Evolutionary conservation across 2,888 invertebrate species (phyloP).

Genomic region (Pherbina coryleti): DNA sequence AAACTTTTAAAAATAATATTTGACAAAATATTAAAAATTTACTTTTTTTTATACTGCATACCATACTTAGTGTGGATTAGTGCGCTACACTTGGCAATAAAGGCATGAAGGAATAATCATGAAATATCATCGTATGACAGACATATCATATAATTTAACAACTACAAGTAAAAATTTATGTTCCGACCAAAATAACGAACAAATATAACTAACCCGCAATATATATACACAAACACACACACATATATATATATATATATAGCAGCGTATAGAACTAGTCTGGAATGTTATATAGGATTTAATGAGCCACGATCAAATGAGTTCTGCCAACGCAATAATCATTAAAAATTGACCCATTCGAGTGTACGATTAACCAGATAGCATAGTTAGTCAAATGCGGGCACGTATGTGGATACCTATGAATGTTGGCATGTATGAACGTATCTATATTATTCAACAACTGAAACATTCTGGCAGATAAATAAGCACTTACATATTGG

Average conservation of each 20-base stretch:
- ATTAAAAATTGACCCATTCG: constrained; percentile 25
- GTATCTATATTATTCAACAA: background rate
- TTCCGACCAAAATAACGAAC: constrained; percentile 33
- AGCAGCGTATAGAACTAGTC: background rate
- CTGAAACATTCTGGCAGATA: too few species aligned
- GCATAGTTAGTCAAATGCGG: background rate
- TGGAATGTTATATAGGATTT: constrained; percentile 14
- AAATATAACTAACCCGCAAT: constrained; percentile 25
- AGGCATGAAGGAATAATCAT: background rate
- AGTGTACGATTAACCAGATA: background rate
- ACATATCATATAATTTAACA: constrained; percentile 1
- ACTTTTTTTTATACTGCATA: too few species aligned
- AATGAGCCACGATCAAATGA: constrained; percentile 28
- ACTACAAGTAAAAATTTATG: constrained; percentile 27
- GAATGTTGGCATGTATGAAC: background rate
- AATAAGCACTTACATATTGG: too few species aligned
- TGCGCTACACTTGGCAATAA: background rate
- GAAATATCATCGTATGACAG: background rate
- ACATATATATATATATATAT: too few species aligned
- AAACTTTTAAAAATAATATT: background rate
- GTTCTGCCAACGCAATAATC: constrained; percentile 14
- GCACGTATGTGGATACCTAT: background rate
- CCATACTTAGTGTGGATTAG: too few species aligned
- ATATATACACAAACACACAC: constrained; percentile 8
- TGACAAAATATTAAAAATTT: too few species aligned